phyloP scores from a whole-genome alignment of 2,888 invertebrate species.

The Epistrophe grossulariae region DNA sequence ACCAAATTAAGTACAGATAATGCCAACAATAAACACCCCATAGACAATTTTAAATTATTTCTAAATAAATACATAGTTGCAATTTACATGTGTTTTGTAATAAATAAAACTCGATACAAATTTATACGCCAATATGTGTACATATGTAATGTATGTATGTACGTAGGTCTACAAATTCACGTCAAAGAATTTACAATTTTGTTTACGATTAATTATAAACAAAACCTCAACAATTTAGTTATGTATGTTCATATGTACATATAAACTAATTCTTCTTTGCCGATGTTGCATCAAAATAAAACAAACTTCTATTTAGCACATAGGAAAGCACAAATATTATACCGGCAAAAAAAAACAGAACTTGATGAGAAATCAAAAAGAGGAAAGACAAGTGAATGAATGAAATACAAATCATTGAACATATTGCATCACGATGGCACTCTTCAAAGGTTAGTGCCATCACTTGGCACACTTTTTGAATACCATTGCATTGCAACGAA shows the following conservation, averaged over 20 bases:
- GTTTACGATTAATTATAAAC: background rate
- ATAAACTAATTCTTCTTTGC: background rate
- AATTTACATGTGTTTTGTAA: background rate
- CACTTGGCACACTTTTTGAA: constrained; percentile 57
- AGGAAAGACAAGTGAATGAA: constrained; percentile 22
- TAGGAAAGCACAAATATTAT: background rate
- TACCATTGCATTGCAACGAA: constrained; percentile 30
- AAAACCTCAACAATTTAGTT: constrained; percentile 18
- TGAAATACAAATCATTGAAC: constrained; percentile 8
- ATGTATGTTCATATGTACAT: constrained; percentile 9
- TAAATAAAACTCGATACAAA: background rate
- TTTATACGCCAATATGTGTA: no score
- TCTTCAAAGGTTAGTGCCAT: constrained; percentile 58
- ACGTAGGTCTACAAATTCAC: no score
- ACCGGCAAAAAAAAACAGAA: constrained; percentile 27
- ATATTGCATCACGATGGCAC: constrained; percentile 42
- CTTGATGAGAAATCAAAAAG: constrained; percentile 5
- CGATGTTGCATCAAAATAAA: constrained; percentile 22
- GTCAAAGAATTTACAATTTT: no score
- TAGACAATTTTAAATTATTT: background rate
- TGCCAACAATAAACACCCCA: no score
- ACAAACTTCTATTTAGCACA: constrained; percentile 9
- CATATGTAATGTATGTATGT: no score
- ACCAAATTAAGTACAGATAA: no score
- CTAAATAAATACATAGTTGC: background rate